Conservation (phyloP, 2,888 invertebrate genomes). For the Ernsta delagoae region DNA sequence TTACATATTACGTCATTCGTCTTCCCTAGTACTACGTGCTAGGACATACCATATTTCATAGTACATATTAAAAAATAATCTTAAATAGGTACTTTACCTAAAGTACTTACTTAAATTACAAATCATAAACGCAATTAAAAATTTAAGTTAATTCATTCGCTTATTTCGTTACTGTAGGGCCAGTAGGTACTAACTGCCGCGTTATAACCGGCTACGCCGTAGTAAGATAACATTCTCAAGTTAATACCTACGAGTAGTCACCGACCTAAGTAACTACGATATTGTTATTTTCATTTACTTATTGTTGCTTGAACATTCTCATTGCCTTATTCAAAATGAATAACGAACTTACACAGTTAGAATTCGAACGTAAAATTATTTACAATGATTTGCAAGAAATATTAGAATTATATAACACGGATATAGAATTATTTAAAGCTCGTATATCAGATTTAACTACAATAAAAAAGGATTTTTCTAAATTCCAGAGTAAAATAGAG, state of each 20-base stretch:
- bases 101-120: not conserved
- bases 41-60: not conserved
- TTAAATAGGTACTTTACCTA: not conserved
- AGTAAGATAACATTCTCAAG: too few relatives aligned
- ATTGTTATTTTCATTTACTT: not conserved
- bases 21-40: not conserved
- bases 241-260: too few relatives aligned
- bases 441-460: not conserved
- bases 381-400: constrained; percentile 11
- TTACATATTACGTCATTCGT: constrained; percentile 2
- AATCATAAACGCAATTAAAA: too few relatives aligned
- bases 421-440: constrained; percentile 4
- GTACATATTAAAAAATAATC: too few relatives aligned
- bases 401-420: not conserved
- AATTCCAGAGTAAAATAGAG: constrained; percentile 1
- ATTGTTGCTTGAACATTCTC: constrained; percentile 1
- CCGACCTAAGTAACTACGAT: not conserved
- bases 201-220: too few relatives aligned
- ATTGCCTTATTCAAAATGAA: constrained; percentile 3
- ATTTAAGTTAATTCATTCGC: too few relatives aligned
- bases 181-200: too few relatives aligned
- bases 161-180: too few relatives aligned
- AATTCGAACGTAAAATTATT: constrained; percentile 9
- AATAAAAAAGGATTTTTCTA: constrained; percentile 2
- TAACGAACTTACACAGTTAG: constrained; percentile 3